Evolutionary conservation across 2,113 vertebrate species (phyloP).

Genomic region (Mixornis gularis): DNA sequence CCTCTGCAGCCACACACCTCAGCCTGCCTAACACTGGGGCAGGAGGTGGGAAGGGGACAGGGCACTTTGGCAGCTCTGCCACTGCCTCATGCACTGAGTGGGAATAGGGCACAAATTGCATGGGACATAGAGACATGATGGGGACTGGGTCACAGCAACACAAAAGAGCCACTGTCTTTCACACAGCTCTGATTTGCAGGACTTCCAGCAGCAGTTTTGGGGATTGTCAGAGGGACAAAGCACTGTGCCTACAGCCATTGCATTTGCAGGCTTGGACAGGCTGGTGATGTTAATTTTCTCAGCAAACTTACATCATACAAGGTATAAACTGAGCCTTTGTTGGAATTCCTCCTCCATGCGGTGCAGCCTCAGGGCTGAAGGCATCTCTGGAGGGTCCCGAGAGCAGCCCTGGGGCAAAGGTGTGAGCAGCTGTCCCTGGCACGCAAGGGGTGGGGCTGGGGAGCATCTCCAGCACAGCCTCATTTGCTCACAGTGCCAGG

Average conservation of each 20-base stretch:
- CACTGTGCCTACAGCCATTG: not conserved
- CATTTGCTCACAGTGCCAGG: fast-evolving
- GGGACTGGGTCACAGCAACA: not conserved
- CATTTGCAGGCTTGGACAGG: not conserved
- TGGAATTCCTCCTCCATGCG: not conserved
- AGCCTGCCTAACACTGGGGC: not conserved
- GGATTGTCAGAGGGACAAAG: not conserved
- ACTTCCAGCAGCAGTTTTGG: fast-evolving
- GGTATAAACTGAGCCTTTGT: not conserved
- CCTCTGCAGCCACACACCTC: not conserved
- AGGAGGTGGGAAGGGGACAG: not conserved
- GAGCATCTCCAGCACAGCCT: not conserved
- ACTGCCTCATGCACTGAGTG: not conserved
- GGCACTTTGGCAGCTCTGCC: not conserved
- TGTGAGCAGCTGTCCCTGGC: not conserved
- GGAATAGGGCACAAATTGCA: not conserved
- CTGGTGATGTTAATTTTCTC: not conserved
- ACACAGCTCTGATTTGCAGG: not conserved
- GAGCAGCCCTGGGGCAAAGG: not conserved
- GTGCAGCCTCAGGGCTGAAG: not conserved
- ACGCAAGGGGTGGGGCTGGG: not conserved
- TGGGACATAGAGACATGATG: not conserved
- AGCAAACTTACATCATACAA: not conserved
- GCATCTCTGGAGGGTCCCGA: not conserved
- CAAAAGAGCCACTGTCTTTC: not conserved